Evolutionary conservation across 92 coral and sea anemone genomes (phyloP).

Genomic region (Muricea muricata): DNA sequence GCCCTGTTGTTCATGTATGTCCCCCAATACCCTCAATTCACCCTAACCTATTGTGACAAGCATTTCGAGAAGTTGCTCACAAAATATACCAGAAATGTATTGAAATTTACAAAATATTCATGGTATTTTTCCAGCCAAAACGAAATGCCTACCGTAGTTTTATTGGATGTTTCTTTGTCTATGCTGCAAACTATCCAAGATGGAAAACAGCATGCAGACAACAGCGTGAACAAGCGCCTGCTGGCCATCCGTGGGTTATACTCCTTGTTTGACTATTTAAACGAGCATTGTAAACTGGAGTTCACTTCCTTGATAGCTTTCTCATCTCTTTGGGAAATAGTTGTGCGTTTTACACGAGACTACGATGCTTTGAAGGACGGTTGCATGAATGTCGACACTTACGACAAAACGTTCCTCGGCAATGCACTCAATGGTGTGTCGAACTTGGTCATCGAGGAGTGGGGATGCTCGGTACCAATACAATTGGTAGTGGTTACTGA

Average conservation of each 20-base stretch:
- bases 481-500: conserved; percentile 93
- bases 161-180: conserved; percentile 96
- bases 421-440: conserved; percentile 97
- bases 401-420: conserved; percentile 91
- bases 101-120: background rate
- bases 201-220: conserved; percentile 73
- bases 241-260: conserved; percentile 92
- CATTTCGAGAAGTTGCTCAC: background rate
- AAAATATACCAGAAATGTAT: background rate
- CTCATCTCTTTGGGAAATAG: conserved; percentile 99
- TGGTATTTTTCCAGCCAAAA: background rate
- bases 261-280: conserved; percentile 81
- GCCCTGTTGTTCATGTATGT: background rate
- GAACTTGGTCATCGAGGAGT: conserved; percentile 94
- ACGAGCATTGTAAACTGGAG: conserved; percentile 88
- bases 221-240: conserved; percentile 77
- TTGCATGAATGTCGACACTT: conserved; percentile 91
- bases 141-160: conserved; percentile 92
- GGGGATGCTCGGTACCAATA: conserved; percentile 97
- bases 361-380: conserved; percentile 97
- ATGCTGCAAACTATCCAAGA: conserved; percentile 85
- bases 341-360: conserved; percentile 96
- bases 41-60: background rate
- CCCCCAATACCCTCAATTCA: background rate
- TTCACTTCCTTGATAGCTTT: conserved; percentile 95